A percentile compares a stretch with the other conserved stretches of the same genome.
Evolutionary conservation across 2,797 vertebrate species (phyloP).

Genomic region (Sebastes matsubarae): DNA sequence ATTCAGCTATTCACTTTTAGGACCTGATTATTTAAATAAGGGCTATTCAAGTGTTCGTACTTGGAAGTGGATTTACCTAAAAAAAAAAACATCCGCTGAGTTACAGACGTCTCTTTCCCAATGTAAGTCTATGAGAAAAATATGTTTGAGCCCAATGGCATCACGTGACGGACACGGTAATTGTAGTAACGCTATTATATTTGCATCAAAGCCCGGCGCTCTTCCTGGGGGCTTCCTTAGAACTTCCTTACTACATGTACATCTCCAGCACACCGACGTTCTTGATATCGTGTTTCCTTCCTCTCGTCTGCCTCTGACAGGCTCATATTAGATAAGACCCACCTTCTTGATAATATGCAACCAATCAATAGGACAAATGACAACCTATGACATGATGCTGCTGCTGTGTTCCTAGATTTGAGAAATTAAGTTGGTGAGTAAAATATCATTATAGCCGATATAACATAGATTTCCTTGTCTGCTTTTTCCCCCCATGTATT

Average conservation of each 20-base stretch:
- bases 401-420: not conserved
- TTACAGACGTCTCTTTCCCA: too few species aligned
- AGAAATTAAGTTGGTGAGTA: not conserved
- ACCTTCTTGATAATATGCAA: not conserved
- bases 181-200: too few species aligned
- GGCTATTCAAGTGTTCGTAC: too few species aligned
- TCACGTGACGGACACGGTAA: too few species aligned
- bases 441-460: not conserved
- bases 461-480: not conserved
- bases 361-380: not conserved
- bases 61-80: too few species aligned
- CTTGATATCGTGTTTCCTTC: not conserved
- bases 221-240: too few species aligned
- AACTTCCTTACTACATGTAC: not conserved
- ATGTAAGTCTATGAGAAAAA: too few species aligned
- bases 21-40: too few species aligned
- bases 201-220: too few species aligned
- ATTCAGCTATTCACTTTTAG: too few species aligned
- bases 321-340: not conserved
- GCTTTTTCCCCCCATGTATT: not conserved
- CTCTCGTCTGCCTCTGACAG: not conserved
- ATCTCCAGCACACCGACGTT: not conserved
- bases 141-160: too few species aligned
- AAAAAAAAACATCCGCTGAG: too few species aligned
- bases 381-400: not conserved